Base-by-base conservation (phyloP, 2,113 vertebrate species). In the Colistium nudipinnis region DNA sequence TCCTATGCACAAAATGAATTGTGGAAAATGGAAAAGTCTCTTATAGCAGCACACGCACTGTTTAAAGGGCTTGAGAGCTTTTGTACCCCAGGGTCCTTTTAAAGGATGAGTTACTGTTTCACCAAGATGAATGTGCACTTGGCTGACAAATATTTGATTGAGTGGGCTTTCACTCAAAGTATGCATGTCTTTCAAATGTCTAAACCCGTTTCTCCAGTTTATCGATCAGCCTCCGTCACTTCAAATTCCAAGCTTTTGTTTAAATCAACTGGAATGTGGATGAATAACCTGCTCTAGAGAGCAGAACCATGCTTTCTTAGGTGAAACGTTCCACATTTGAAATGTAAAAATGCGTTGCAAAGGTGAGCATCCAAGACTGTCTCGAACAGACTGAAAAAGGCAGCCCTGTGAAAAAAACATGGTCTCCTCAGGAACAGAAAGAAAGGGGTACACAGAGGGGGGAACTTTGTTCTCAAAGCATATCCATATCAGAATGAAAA, bases 401-500 rank as follows among this genome's bases (percentile, higher is more conserved):
- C 72, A 67, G 54, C 73, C 56, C 80, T 81, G 82, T 78, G 77
- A 87, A 82, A 47, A 80, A 64, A 84, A 89, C 78, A 54, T 70
- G 77, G 89, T 80, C 84, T 82, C 69, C 31, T 52, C 54, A 65
- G 43, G 17, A 81, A 52, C 74, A 80, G 73, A 68, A 41, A 73
- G 72, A 57, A 22, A 62, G 52, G 67, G 68, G 28, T 52, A 64
- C 62, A 69, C 59, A 51, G 74, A 27, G 59, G 55, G 69, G 54
- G 25, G 13, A 43, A 47, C 14, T 28, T 59, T 57, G 78, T 70
- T 87, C 74, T 82, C 78, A 90, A 83, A 88, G 81, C 83, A 87
- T 80, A 90, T 90, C 84, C 57, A 52, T 88, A 74, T 83, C 85
- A 55, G 44, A 88, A 81, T 51, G 51, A 89, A 88, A 89, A 92